These are phyloP conservation scores for Alloscopus bannaensis DNA, from an alignment of 2,888 invertebrate species.

Conservation along the genomic window DNA sequence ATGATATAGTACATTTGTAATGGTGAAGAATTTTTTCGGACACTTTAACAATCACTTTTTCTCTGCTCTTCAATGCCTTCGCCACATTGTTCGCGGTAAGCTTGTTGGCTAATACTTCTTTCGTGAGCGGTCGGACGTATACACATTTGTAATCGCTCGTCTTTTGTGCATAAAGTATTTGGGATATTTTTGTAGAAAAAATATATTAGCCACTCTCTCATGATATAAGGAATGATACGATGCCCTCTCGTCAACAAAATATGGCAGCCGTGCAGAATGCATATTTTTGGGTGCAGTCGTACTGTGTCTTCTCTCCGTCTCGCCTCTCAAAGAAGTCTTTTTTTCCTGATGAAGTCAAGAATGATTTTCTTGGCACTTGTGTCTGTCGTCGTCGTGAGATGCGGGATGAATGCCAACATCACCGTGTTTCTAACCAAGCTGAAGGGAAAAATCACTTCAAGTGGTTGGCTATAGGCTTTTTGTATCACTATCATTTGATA, in stretches of 20 bases:
- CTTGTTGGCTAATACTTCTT: constrained; percentile 16
- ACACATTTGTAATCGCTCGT: constrained; percentile 12
- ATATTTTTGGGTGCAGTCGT: constrained; percentile 33
- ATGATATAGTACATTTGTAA: constrained; percentile 42
- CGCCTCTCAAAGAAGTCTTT: too few species aligned
- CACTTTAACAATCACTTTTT: constrained; percentile 39
- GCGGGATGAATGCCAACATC: constrained; percentile 52
- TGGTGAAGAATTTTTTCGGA: constrained; percentile 41
- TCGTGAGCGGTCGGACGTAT: constrained; percentile 9
- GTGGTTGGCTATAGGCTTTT: not conserved
- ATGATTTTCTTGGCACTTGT: constrained; percentile 52
- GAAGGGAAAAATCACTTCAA: not conserved
- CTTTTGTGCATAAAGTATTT: too few species aligned
- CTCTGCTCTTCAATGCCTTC: constrained; percentile 13
- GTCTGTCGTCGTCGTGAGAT: constrained; percentile 47
- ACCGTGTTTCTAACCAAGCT: constrained; percentile 1
- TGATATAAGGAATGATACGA: constrained; percentile 34
- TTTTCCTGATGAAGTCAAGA: constrained; percentile 23
- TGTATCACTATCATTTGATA: constrained; percentile 5
- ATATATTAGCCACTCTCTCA: too few species aligned
- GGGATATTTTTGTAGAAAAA: too few species aligned
- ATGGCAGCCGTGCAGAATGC: constrained; percentile 43
- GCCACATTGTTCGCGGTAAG: constrained; percentile 26
- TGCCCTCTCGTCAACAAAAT: constrained; percentile 25
- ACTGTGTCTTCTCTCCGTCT: not conserved